These are phyloP conservation scores for Danaus melanippus DNA, from an alignment of 1,140 invertebrate genomes.

Conservation along the genomic window DNA sequence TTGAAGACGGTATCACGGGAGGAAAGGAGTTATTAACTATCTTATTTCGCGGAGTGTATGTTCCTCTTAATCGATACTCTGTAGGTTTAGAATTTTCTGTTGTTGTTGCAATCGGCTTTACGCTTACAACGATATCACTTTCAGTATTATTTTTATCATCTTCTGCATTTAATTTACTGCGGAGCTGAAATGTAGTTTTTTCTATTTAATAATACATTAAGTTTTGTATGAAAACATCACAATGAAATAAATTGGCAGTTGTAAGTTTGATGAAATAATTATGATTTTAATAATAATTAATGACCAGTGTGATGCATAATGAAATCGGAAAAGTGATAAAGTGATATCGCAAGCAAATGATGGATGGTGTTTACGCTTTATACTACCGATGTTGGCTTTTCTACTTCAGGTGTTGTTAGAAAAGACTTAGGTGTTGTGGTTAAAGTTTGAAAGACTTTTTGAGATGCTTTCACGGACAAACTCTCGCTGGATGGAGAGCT, in stretches of 20 bases:
- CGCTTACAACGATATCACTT: slow-evolving; percentile 19
- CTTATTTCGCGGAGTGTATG: slow-evolving; percentile 40
- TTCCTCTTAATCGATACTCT: slow-evolving; percentile 39
- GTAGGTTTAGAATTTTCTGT: slow-evolving; percentile 26
- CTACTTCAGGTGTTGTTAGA: slow-evolving; percentile 38
- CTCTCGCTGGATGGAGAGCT: slow-evolving; percentile 61
- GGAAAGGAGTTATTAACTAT: slow-evolving; percentile 33
- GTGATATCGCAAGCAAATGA: slow-evolving; percentile 5
- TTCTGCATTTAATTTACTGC: slow-evolving; percentile 30
- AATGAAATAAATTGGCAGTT: too few species aligned
- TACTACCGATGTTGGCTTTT: slow-evolving; percentile 60
- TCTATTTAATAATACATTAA: slow-evolving; percentile 9
- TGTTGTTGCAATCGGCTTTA: slow-evolving; percentile 24
- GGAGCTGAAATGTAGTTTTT: slow-evolving; percentile 31
- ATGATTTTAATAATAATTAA: slow-evolving; percentile 3
- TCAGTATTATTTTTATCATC: slow-evolving; percentile 28
- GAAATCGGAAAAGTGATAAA: slow-evolving; percentile 1
- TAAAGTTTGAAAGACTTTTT: slow-evolving; percentile 58
- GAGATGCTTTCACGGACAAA: slow-evolving; percentile 67
- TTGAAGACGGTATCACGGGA: slow-evolving; percentile 18
- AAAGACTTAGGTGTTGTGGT: slow-evolving; percentile 45
- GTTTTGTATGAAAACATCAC: slow-evolving; percentile 1
- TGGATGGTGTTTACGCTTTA: slow-evolving; percentile 2
- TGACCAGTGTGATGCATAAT: background rate
- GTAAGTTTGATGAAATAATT: background rate